A percentile compares a stretch with the other conserved stretches of the same genome.
Evolutionary conservation across 2,888 invertebrate species (phyloP).

Genomic region (Elysia crispata): DNA sequence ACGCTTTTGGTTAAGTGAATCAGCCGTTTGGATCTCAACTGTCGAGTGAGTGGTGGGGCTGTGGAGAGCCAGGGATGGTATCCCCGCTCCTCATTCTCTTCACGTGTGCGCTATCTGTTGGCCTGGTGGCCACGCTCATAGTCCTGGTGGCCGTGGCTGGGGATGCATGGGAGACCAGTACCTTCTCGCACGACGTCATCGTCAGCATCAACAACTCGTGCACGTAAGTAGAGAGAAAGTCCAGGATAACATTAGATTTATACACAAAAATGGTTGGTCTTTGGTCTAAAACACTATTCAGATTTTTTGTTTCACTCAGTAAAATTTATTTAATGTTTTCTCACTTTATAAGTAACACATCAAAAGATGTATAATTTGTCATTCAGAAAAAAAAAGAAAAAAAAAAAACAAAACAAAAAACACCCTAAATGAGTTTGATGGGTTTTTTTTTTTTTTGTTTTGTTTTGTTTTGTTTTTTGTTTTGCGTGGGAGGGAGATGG

Average conservation of each 20-base stretch:
- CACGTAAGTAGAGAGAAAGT: slow-evolving; percentile 7
- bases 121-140: slow-evolving; percentile 57
- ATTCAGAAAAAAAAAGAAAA: no score
- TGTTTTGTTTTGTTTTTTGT: no score
- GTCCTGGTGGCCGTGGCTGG: slow-evolving; percentile 58
- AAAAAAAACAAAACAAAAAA: no score
- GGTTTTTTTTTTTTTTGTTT: no score
- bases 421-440: no score
- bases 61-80: slow-evolving; percentile 41
- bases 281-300: no score
- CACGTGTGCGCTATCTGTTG: slow-evolving; percentile 54
- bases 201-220: slow-evolving; percentile 46
- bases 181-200: slow-evolving; percentile 44
- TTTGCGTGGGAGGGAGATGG: no score
- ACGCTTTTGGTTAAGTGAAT: neutral
- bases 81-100: slow-evolving; percentile 62
- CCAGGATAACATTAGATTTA: neutral
- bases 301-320: no score
- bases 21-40: neutral
- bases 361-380: no score
- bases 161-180: slow-evolving; percentile 49
- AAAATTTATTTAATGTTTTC: no score
- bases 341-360: no score
- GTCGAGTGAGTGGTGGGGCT: neutral
- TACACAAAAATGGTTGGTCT: neutral